Conservation (phyloP, 2,888 invertebrate genomes). For the Liopterus haemorrhoidalis region DNA sequence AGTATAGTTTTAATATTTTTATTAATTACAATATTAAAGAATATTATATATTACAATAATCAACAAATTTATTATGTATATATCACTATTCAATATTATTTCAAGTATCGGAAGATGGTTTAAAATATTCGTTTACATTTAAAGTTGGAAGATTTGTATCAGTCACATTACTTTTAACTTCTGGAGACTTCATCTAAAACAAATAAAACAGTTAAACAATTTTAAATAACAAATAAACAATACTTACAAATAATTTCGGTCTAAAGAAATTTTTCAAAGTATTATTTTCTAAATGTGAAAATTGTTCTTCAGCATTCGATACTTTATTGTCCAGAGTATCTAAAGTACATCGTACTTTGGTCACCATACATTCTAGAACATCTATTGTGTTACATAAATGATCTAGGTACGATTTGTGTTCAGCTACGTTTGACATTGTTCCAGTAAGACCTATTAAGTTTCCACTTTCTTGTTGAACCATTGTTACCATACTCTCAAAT, state of each 20-base stretch:
- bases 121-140: constrained; percentile 15
- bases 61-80: no score
- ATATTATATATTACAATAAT: no score
- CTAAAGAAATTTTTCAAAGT: constrained; percentile 55
- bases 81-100: no score
- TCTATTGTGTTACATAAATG: constrained; percentile 52
- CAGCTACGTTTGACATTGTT: constrained; percentile 48
- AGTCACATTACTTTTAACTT: constrained; percentile 8
- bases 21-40: no score
- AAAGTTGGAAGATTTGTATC: constrained; percentile 2
- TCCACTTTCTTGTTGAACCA: constrained; percentile 48
- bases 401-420: constrained; percentile 50
- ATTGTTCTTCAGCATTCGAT: constrained; percentile 55
- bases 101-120: no score
- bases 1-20: no score
- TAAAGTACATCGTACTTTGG: constrained; percentile 51
- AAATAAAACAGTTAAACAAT: constrained; percentile 3
- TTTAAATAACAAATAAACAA: constrained; percentile 3
- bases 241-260: constrained; percentile 48
- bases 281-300: constrained; percentile 52
- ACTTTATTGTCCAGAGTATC: constrained; percentile 52
- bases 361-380: constrained; percentile 51
- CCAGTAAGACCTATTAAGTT: constrained; percentile 47
- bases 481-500: constrained; percentile 56
- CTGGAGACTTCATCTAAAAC: constrained; percentile 13